Evolutionary conservation across 1,140 invertebrate species (phyloP).

Genomic region (Heliconius congener): DNA sequence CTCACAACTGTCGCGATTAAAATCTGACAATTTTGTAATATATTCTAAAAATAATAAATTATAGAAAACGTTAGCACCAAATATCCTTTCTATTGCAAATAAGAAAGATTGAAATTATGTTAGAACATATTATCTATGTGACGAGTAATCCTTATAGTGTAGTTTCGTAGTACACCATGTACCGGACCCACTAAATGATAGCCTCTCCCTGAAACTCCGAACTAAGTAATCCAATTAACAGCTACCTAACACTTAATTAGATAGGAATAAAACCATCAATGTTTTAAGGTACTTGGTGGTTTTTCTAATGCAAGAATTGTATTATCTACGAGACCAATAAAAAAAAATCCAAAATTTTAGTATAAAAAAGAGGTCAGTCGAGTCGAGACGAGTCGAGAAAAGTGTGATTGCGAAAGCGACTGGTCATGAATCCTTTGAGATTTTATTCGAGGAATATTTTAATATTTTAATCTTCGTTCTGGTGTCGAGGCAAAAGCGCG

Average conservation of each 20-base stretch:
- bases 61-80: not conserved
- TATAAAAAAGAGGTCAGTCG: no score
- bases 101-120: not conserved
- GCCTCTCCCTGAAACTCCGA: not conserved
- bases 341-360: no score
- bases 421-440: no score
- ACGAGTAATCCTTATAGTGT: not conserved
- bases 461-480: no score
- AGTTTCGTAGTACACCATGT: not conserved
- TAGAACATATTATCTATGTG: not conserved
- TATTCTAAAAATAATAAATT: not conserved
- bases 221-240: slow-evolving; percentile 10
- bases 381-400: no score
- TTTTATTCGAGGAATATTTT: no score
- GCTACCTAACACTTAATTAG: not conserved
- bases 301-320: not conserved
- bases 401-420: no score
- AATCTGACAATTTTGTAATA: not conserved
- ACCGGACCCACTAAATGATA: not conserved
- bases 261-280: not conserved
- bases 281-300: not conserved
- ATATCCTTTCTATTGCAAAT: not conserved
- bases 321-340: no score
- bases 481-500: no score
- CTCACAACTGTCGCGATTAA: no score